phyloP scores from a whole-genome alignment of 2,888 invertebrate genomes.

The Branchellion lobata region DNA sequence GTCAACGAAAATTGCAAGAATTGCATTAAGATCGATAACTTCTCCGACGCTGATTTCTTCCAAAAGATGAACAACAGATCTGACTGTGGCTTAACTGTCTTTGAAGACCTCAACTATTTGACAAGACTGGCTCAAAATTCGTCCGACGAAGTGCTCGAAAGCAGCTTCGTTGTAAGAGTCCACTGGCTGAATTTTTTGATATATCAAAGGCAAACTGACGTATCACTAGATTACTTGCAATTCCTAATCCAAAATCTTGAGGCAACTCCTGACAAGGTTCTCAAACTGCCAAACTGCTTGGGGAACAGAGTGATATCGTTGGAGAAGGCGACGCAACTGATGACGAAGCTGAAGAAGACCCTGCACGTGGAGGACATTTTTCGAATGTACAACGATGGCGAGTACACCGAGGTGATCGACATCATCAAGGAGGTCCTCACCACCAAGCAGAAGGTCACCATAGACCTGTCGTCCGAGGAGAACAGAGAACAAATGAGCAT shows the following conservation, averaged over 20 bases:
- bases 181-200: conserved; percentile 6
- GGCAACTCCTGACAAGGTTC: not conserved
- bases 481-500: conserved; percentile 1
- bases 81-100: too few species aligned
- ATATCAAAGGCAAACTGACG: not conserved
- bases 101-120: not conserved
- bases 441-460: not conserved
- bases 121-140: not conserved
- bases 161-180: not conserved
- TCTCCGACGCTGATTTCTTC: not conserved
- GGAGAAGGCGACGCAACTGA: not conserved
- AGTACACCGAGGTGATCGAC: not conserved
- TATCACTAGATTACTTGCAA: not conserved
- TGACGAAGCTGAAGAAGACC: not conserved
- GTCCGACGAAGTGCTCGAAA: not conserved
- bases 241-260: not conserved
- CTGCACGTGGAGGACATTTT: not conserved
- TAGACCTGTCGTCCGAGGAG: not conserved
- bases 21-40: not conserved
- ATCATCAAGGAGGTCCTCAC: not conserved
- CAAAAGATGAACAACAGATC: too few species aligned
- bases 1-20: not conserved
- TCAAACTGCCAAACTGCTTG: not conserved
- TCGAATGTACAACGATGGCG: not conserved
- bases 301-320: not conserved